Conservation (phyloP, 2,113 vertebrate species). For the Paedocypris sp. region DNA sequence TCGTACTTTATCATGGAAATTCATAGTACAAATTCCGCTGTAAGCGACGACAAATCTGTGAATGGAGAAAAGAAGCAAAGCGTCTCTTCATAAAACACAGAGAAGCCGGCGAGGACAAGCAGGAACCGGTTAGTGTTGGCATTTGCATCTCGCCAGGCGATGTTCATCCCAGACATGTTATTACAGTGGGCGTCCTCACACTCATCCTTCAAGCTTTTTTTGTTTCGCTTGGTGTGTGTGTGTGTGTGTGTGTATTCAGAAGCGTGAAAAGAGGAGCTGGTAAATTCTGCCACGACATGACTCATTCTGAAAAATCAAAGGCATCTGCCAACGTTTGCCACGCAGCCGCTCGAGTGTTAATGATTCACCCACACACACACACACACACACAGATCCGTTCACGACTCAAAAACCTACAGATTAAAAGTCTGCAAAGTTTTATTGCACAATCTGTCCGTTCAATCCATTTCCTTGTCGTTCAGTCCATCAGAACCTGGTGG, state of each 20-base stretch:
- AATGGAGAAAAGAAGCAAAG: too few relatives aligned
- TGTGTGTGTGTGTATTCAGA: constrained; percentile 6
- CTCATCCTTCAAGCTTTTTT: constrained; percentile 19
- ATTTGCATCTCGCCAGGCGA: background rate
- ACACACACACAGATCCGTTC: background rate
- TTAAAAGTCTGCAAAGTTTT: background rate
- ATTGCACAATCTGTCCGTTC: background rate
- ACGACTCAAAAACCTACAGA: background rate
- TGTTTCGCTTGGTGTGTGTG: constrained; percentile 7
- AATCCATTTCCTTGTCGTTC: background rate
- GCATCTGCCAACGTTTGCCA: constrained; percentile 22
- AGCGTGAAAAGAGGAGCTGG: background rate
- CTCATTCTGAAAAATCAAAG: constrained; percentile 18
- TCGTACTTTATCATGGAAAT: too few relatives aligned
- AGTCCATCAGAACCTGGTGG: too few relatives aligned
- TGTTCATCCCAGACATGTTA: constrained; percentile 6
- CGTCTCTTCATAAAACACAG: background rate
- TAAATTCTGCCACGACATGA: constrained; percentile 32
- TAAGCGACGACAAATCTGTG: too few relatives aligned
- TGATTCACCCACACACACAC: background rate
- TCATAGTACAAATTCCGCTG: too few relatives aligned
- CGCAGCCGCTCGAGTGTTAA: constrained; percentile 5
- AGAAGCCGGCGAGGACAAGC: background rate
- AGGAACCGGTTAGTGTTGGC: constrained; percentile 3
- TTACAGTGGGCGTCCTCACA: constrained; percentile 30